Evolutionary conservation across 2,888 invertebrate species (phyloP).

Genomic region (Thumatha senex): DNA sequence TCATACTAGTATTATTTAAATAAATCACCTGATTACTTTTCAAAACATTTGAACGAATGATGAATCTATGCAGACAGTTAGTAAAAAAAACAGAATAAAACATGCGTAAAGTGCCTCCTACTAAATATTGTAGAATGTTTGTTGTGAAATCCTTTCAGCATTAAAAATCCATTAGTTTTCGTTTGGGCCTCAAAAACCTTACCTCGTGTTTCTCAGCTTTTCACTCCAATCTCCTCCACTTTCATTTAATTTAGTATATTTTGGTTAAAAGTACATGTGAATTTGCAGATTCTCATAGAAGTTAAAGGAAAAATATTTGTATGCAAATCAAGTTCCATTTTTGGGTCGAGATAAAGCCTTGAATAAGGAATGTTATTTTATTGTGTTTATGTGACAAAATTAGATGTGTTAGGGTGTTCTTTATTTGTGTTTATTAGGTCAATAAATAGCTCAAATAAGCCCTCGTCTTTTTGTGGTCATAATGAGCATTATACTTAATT

Average conservation of each 20-base stretch:
- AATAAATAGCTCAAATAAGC: too few species aligned
- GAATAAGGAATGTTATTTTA: conserved; percentile 1
- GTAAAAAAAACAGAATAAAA: too few species aligned
- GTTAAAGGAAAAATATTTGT: conserved; percentile 8
- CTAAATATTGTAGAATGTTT: background rate
- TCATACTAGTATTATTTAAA: too few species aligned
- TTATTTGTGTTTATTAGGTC: too few species aligned
- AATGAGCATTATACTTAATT: too few species aligned
- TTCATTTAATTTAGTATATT: conserved; percentile 27
- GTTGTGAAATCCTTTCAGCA: conserved; percentile 29
- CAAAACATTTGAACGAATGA: too few species aligned
- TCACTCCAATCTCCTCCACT: conserved; percentile 10
- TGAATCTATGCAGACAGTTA: too few species aligned
- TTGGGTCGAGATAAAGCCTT: background rate
- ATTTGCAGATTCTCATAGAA: conserved; percentile 4
- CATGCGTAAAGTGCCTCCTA: too few species aligned
- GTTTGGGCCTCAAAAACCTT: conserved; percentile 16
- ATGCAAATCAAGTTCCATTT: conserved; percentile 10
- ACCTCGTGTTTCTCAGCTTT: conserved; percentile 22
- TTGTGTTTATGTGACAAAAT: conserved; percentile 2
- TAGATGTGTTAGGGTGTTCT: background rate
- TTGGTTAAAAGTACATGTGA: conserved; percentile 3
- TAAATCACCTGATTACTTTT: too few species aligned
- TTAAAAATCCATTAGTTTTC: conserved; percentile 33
- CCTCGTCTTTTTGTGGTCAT: too few species aligned